These are phyloP conservation scores for Anabas testudineus DNA, from an alignment of 2,797 vertebrate species.

Conservation along the genomic window DNA sequence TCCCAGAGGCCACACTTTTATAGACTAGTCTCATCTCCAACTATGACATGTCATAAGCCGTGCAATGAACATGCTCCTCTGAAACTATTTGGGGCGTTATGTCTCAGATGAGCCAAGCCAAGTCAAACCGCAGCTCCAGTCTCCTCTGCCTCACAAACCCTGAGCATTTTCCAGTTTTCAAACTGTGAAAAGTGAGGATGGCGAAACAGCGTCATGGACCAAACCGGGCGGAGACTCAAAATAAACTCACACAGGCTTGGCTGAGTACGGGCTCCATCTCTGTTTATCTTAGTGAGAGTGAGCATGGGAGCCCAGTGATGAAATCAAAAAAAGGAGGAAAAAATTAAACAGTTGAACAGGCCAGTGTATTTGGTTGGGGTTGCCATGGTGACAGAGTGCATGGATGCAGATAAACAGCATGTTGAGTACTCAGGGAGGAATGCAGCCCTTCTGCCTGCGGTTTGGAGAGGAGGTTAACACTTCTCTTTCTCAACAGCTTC, in stretches of 20 bases:
- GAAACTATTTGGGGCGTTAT: constrained; percentile 79
- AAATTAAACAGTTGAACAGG: constrained; percentile 81
- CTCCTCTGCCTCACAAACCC: constrained; percentile 69
- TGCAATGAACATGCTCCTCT: constrained; percentile 64
- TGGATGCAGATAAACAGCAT: constrained; percentile 83
- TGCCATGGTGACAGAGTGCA: constrained; percentile 80
- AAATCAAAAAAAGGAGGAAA: constrained; percentile 78
- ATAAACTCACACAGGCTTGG: constrained; percentile 80
- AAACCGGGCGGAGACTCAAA: constrained; percentile 81
- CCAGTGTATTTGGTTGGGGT: constrained; percentile 80
- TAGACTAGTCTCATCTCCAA: constrained; percentile 60
- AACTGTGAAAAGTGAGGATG: constrained; percentile 81
- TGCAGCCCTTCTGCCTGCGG: constrained; percentile 82
- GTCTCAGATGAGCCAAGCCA: constrained; percentile 74
- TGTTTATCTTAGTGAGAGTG: constrained; percentile 82
- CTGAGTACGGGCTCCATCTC: constrained; percentile 74
- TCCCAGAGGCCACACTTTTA: constrained; percentile 65
- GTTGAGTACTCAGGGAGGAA: constrained; percentile 81
- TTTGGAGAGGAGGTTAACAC: constrained; percentile 84
- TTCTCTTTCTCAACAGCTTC: constrained; percentile 82
- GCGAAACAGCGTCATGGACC: constrained; percentile 81
- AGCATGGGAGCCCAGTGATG: constrained; percentile 82
- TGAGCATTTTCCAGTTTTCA: constrained; percentile 78
- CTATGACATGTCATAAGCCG: constrained; percentile 70
- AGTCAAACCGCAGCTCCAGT: constrained; percentile 73